Percentiles rank a stretch among this genome's conserved stretches.
These are phyloP conservation scores for Lasioglossum vierecki DNA, from an alignment of 2,888 invertebrate genomes.

Conservation along the genomic window DNA sequence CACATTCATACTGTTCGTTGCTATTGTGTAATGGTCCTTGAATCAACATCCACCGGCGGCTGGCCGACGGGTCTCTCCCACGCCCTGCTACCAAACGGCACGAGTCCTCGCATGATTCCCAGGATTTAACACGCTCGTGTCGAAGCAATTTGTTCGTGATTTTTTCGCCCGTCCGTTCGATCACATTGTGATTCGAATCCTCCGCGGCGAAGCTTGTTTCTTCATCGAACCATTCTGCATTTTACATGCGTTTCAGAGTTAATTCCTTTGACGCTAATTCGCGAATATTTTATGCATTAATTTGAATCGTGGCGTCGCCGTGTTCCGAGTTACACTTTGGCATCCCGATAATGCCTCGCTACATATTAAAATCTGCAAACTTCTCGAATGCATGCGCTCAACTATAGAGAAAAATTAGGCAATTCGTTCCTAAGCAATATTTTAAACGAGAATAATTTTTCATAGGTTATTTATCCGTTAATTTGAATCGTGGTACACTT, in stretches of 20 bases:
- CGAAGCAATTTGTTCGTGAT: conserved; percentile 35
- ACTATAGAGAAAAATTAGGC: no score
- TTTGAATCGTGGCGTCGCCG: neutral
- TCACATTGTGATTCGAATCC: neutral
- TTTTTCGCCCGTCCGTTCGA: conserved; percentile 11
- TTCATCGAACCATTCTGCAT: neutral
- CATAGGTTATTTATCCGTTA: neutral
- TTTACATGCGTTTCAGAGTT: neutral
- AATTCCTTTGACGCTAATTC: neutral
- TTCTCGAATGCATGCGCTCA: no score
- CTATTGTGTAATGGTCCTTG: conserved; percentile 73
- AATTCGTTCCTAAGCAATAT: no score
- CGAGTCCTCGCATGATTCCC: conserved; percentile 67
- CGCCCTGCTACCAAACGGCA: conserved; percentile 68
- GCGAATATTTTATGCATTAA: neutral
- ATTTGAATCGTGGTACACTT: neutral
- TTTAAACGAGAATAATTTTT: neutral
- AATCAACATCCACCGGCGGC: conserved; percentile 69
- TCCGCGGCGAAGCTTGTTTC: conserved; percentile 1
- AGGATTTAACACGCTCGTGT: conserved; percentile 59
- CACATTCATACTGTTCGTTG: conserved; percentile 53
- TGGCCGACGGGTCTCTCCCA: conserved; percentile 69
- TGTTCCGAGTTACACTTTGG: neutral
- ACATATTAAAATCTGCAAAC: no score
- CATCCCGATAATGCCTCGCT: no score